Base-by-base conservation (phyloP, 1,140 invertebrate species). In the Arctopsyche grandis region DNA sequence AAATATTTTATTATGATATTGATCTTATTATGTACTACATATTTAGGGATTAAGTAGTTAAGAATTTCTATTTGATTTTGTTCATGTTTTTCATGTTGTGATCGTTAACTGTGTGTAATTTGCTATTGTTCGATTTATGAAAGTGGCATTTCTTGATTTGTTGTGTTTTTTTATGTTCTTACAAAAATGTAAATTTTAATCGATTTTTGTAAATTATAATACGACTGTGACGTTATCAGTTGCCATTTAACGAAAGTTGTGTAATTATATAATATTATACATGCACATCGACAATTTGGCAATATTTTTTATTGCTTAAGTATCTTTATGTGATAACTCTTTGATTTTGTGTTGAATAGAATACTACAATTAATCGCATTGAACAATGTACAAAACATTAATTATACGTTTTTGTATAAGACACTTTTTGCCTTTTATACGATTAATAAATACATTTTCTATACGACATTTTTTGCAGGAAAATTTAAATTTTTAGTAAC, bases 51-150 rank as follows among this genome's bases (percentile, higher is more conserved):
- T 82, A 82, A 80, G 77, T 82, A 80, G 77, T 71, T 82, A 82
- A 80, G 81, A 58, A 24, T 80, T 78, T 78, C 38, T 69, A 48
- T 82, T 82, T 80, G 74, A 74, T 82, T 82, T 63, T 77, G 81
- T 82, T 82, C 77, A 82, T 80, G 81, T 82, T 82, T 82, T 82
- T 60, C 77, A 82, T 82, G 81, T 82, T 82, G 81, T 82, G 81
- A 82, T 82, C 77, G 81, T 82, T 82, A 75, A 79, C 75, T 80
- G 81, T 80, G 73, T 77, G 81, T 82, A 80, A 75, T 44, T 24
- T 38, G 74, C 71, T 74, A 16, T 71, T 71, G 10, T 71, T 21
- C 69, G 21, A 46, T 46, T 3, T 56, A 60, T 60, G 56, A 60
- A 60, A 21, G 29, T 38, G 29, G 29, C 29, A 38, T 4, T 38